Evolutionary conservation across 2,113 vertebrate species (phyloP).

Genomic region (Atlantisia rogersi): DNA sequence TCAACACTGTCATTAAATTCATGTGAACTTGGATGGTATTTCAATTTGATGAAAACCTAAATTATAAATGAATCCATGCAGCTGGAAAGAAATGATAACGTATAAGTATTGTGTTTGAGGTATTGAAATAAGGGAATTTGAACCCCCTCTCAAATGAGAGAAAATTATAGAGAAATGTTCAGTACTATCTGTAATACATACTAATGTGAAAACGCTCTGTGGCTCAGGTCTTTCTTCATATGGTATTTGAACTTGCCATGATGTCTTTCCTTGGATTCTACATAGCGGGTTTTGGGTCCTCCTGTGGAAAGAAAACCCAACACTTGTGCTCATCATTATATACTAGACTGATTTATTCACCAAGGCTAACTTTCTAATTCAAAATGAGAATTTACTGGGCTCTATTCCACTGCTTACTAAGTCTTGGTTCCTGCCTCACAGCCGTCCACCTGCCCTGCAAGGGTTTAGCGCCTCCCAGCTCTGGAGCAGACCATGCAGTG

Average conservation of each 20-base stretch:
- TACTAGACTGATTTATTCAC: background rate
- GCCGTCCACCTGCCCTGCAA: background rate
- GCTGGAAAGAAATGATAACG: conserved; percentile 45
- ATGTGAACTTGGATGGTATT: conserved; percentile 39
- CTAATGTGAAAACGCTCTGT: background rate
- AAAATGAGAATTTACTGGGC: background rate
- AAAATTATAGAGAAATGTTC: background rate
- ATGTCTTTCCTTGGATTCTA: background rate
- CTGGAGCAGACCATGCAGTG: background rate
- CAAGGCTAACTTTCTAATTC: background rate
- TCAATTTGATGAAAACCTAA: conserved; percentile 47
- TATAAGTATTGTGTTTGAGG: conserved; percentile 26
- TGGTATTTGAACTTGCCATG: background rate
- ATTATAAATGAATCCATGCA: conserved; percentile 41
- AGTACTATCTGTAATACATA: background rate
- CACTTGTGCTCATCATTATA: background rate
- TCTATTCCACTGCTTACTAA: background rate
- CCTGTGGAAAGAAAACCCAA: background rate
- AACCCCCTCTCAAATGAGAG: background rate
- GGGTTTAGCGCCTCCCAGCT: background rate
- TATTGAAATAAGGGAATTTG: background rate
- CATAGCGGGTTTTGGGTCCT: background rate
- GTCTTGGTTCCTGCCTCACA: background rate
- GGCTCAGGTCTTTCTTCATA: background rate
- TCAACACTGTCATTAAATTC: conserved; percentile 51